Base-by-base conservation (phyloP, 2,797 vertebrate genomes). In the Hybognathus amarus region DNA sequence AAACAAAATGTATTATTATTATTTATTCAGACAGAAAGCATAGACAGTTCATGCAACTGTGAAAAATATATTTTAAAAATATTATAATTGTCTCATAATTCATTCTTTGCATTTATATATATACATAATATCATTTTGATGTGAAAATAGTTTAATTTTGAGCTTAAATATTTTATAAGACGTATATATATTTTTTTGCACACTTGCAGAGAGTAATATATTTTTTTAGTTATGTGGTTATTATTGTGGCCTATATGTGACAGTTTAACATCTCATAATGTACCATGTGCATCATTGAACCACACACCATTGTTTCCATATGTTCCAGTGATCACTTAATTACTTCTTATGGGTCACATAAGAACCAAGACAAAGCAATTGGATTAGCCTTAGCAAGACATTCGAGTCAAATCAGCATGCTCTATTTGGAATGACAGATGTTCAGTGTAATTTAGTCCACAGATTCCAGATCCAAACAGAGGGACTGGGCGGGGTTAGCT, bases 401-500 rank as follows among this genome's bases (percentile, higher is more conserved):
- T 71, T 85, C 54, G 52, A 82, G 54, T 76, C 66, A 74, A 76
- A 70, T 77, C 80, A 71, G 77, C 64, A 45, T 36, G 70, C 45
- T 79, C 77, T 70, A 70, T 79, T 86, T 82, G 67, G 80, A 82
- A 74, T 86, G 85, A 85, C 89, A 88, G 82, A 85, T 88, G 87
- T 87, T 87, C 69, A 30, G 33, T 63, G 63, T 80, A 76, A 71
- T 68, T 75, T 52, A 70, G 74, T 61, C 85, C 38, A 83, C 61
- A 64, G 45, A 69, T 71, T 73, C 69, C 69, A 66, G 20, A 59
- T 82, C 78, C 77, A 66, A 70, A 63, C 70, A 84, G 73, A 84
- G 50, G 15, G 66, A 54, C 61, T 50, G 64, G 67, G 54, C 40
- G 68, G 81, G 75, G 64, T 80, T 24, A 52, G 69, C 54, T 38